Base-by-base conservation (phyloP, 2,113 vertebrate species). In the Lanius ludovicianus region DNA sequence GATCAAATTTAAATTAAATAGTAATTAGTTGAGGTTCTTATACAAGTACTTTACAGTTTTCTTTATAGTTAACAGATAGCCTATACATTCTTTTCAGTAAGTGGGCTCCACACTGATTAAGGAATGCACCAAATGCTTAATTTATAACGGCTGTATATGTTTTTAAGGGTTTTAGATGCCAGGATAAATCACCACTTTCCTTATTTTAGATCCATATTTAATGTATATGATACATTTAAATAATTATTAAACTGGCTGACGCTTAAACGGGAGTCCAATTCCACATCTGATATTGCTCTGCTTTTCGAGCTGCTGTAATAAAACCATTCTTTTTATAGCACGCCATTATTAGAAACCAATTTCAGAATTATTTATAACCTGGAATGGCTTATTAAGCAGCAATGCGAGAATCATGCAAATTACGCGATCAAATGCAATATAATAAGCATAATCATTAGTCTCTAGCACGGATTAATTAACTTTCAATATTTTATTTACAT, bases 321-420 rank as follows among this genome's bases (percentile, higher is more conserved):
- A 98, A 98, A 97, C 97, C 97, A 97, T 98, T 98, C 97, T 97
- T 98, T 98, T 98, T 98, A 98, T 98, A 98, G 98, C 97, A 98
- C 98, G 97, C 98, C 98, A 98, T 99, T 98, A 98, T 98, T 98
- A 98, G 98, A 98, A 98, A 98, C 98, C 98, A 98, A 98, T 99
- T 98, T 98, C 98, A 98, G 96, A 97, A 98, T 98, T 99, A 98
- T 99, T 99, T 98, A 99, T 99, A 98, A 98, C 97, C 98, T 97
- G 97, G 98, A 98, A 98, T 98, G 98, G 98, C 97, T 99, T 99
- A 99, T 99, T 99, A 99, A 99, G 91, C 98, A 99, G 97, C 98
- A 98, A 99, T 99, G 98, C 96, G 98, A 99, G 98, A 99, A 99
- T 98, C 98, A 99, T 99, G 99, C 98, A 99, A 99, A 99, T 99